Evolutionary conservation across 2,113 vertebrate genomes (phyloP), one percentile per base, ranked within the genome.

Genomic region (Maccullochella peelii): DNA sequence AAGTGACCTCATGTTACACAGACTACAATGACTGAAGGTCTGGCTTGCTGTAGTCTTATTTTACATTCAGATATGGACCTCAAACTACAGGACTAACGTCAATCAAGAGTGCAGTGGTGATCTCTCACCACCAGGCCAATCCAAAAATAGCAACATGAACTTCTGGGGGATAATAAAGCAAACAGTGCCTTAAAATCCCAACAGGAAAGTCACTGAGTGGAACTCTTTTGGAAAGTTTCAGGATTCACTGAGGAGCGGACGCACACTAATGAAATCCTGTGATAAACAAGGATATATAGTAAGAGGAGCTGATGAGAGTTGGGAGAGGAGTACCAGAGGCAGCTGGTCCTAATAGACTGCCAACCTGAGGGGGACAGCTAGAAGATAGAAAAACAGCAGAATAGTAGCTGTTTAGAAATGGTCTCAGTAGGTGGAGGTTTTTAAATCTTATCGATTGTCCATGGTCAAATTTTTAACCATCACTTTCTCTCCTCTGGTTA

Each of bases 151-250:
- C 55, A 54, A 15, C 18, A 42, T 54, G 3, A 54, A 70, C 36
- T 15, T 63, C 6, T 70, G 18, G 1, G 7, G 25, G 67, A 27
- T 42, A 25, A 58, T 42, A 4, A 77, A 57, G 36, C n/a, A 0
- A 42, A 79, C n/a, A 52, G 6, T 21, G 49, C 8, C 15, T 16
- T 57, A 16, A 33, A 63, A 52, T 27, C 30, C 14, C 30, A 8
- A 9, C 7, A 62, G 23, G 16, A 40, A 62, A 61, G 5, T 78
- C 38, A 67, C 18, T 23, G 58, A 47, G 58, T 30, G 30, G 33
- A 71, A 25, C 61, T 68, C 10, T 54, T 69, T 61, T 52, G 47
- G 44, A 65, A 55, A 77, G 47, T 57, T 71, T 57, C 44, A 47
- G 5, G 5, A 38, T 72, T 49, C 47, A 36, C 47, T 62, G 59